A percentile compares a stretch with the other conserved stretches of the same genome.
Conservation (phyloP, 2,888 invertebrate species). For the Alcis repandata region DNA sequence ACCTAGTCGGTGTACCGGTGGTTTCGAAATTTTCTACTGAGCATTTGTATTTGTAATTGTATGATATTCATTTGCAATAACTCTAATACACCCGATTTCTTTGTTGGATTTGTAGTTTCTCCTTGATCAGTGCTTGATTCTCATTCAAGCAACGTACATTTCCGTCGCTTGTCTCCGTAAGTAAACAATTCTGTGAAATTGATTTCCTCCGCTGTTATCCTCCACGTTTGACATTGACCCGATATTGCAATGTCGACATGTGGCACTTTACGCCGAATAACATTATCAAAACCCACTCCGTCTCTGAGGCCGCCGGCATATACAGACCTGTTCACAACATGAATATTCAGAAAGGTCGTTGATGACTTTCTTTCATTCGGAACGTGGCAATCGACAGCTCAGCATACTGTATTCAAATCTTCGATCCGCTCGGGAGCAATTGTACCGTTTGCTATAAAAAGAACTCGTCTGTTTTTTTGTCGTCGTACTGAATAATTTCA, state of each 20-base stretch:
- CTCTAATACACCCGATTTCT: conserved; percentile 11
- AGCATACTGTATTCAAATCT: conserved; percentile 28
- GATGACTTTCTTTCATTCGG: conserved; percentile 44
- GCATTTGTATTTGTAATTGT: not conserved
- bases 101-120: conserved; percentile 33
- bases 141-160: conserved; percentile 52
- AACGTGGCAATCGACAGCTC: conserved; percentile 28
- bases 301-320: conserved; percentile 63
- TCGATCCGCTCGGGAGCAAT: conserved; percentile 20
- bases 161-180: conserved; percentile 56
- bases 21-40: not conserved
- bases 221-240: conserved; percentile 73
- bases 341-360: conserved; percentile 59
- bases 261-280: conserved; percentile 55
- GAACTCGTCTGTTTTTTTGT: conserved; percentile 18
- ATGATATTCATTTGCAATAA: not conserved
- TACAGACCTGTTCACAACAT: conserved; percentile 41
- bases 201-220: conserved; percentile 64
- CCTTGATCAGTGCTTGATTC: conserved; percentile 53
- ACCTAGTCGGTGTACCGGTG: not conserved
- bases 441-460: conserved; percentile 31
- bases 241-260: conserved; percentile 71
- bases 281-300: conserved; percentile 53
- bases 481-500: conserved; percentile 20
- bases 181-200: conserved; percentile 66